These are phyloP conservation scores for Pristionchus japonicus DNA, from an alignment of 2,888 invertebrate genomes.

Conservation along the genomic window DNA sequence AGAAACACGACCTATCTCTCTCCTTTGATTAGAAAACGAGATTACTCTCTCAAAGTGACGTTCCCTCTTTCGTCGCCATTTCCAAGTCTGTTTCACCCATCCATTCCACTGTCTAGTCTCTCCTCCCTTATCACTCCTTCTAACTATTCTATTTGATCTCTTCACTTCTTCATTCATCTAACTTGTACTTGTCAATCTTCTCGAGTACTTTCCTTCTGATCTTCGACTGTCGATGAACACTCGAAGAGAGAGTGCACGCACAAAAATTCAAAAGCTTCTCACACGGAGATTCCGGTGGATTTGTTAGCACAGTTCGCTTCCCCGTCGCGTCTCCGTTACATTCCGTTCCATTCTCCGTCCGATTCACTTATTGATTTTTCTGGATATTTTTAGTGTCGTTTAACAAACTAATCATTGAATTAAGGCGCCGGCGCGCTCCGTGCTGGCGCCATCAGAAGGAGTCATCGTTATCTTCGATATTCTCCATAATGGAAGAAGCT, in stretches of 20 bases:
- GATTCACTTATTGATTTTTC: background rate
- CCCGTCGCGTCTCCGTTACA: background rate
- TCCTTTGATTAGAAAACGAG: constrained; percentile 24
- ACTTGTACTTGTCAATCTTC: background rate
- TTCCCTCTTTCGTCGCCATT: background rate
- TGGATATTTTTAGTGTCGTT: background rate
- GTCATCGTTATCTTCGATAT: background rate
- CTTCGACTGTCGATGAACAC: background rate
- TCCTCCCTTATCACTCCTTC: background rate
- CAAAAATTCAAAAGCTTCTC: background rate
- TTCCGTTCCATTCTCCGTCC: background rate
- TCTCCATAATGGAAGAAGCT: background rate
- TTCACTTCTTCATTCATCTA: background rate
- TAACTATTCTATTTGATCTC: constrained; percentile 2
- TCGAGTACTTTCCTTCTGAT: too few relatives aligned
- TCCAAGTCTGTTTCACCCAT: background rate
- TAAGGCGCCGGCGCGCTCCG: background rate
- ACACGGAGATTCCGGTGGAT: background rate
- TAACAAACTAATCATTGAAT: background rate
- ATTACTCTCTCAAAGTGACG: background rate
- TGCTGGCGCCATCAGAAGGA: background rate
- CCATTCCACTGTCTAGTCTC: background rate
- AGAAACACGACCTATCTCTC: background rate
- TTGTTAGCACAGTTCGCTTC: constrained; percentile 22
- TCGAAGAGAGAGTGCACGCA: background rate